Evolutionary conservation across 2,113 vertebrate genomes (phyloP).

Genomic region (Cathartes aura): DNA sequence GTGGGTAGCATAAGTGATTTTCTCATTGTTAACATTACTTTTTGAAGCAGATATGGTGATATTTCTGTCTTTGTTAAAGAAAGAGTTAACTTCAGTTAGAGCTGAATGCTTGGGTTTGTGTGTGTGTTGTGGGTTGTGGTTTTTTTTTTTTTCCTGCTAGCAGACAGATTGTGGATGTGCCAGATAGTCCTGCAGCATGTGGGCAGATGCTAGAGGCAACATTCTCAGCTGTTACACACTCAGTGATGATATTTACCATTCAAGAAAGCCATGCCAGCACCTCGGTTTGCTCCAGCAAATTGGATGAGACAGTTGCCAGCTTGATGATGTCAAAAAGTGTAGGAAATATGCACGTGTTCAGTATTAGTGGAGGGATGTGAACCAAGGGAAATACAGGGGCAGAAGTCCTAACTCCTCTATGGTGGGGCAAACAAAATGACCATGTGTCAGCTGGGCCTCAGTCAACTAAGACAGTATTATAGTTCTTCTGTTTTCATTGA

Average conservation of each 20-base stretch:
- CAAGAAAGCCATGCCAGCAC: neutral
- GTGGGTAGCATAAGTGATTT: neutral
- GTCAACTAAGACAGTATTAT: neutral
- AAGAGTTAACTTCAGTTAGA: neutral
- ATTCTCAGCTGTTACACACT: slow-evolving; percentile 23
- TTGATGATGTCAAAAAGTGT: slow-evolving; percentile 4
- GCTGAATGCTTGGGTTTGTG: neutral
- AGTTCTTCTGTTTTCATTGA: neutral
- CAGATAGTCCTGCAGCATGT: slow-evolving; percentile 46
- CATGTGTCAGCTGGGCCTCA: neutral
- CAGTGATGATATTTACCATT: slow-evolving; percentile 20
- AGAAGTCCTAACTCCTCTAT: neutral
- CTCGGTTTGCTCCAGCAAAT: slow-evolving; percentile 15
- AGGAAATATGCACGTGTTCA: neutral
- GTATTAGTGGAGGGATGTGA: neutral
- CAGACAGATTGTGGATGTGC: neutral
- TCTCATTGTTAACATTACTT: neutral
- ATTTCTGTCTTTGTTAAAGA: neutral
- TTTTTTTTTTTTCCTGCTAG: neutral
- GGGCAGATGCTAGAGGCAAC: slow-evolving; percentile 50
- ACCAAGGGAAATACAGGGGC: neutral
- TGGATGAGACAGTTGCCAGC: slow-evolving; percentile 31
- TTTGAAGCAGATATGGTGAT: neutral
- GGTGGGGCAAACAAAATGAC: neutral
- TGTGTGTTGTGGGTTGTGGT: no score